These are phyloP conservation scores for Mustela lutreola DNA, from an alignment of 2,113 vertebrate species.

Conservation along the genomic window DNA sequence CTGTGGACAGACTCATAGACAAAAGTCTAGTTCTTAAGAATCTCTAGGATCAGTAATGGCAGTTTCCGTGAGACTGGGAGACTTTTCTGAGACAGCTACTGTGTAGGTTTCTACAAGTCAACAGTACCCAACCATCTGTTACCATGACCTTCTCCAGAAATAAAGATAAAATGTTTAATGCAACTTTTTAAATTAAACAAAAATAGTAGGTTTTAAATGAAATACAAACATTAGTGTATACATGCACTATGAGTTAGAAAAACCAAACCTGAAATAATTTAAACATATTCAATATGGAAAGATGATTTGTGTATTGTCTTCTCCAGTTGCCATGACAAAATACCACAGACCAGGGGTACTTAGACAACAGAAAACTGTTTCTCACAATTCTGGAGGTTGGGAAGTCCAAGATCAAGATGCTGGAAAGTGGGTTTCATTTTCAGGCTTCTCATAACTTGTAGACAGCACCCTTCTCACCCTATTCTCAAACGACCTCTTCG, in stretches of 20 bases:
- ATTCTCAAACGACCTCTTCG: not conserved
- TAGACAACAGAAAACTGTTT: not conserved
- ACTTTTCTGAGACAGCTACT: not conserved
- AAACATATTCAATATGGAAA: not conserved
- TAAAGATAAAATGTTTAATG: slow-evolving; percentile 14
- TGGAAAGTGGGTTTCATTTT: not conserved
- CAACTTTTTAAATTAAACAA: not conserved
- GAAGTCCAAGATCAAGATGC: not conserved
- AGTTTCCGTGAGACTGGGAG: not conserved
- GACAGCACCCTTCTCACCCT: not conserved
- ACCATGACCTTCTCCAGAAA: slow-evolving; percentile 22
- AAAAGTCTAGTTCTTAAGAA: not conserved
- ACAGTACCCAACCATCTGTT: not conserved
- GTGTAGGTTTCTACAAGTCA: not conserved
- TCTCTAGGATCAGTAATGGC: not conserved
- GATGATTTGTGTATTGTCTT: not conserved
- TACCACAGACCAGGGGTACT: not conserved
- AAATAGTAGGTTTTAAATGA: not conserved
- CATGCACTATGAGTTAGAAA: not conserved
- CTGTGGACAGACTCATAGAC: not conserved
- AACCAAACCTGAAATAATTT: slow-evolving; percentile 19
- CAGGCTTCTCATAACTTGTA: not conserved
- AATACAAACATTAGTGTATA: not conserved
- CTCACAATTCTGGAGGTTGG: not conserved
- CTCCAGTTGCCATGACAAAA: not conserved